Base-by-base conservation (phyloP, 2,797 vertebrate species). In the Halcyon chelicuti region DNA sequence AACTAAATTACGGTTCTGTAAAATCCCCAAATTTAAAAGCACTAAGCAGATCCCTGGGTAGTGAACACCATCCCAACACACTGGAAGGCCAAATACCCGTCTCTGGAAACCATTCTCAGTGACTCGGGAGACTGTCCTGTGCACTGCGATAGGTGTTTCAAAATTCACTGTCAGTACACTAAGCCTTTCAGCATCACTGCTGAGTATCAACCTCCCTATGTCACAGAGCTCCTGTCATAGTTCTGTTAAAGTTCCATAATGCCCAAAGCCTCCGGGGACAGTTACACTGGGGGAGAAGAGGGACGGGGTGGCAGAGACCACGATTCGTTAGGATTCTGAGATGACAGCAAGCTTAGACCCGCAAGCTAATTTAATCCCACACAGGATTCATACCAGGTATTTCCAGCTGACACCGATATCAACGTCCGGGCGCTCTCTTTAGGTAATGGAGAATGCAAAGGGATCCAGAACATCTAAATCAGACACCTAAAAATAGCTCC, bases 391-490 rank as follows among this genome's bases (percentile, higher is more conserved):
- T 4, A 37, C 14, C 0, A 10, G 16, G n/a, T 57, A 8, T 46
- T 75, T 66, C 94, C 51, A 44, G 35, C 51, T 47, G 82, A 95
- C 61, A 91, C 60, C 0, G 1, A 2, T 62, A 81, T 40, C 89
- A 73, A 5, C 0, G 2, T 14, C 73, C 28, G 4, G 39, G 15
- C 77, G 86, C 54, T 51, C 81, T 14, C 31, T 2, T 66, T 42
- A 89, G 80, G 71, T 94, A 94, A 86, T 62, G 80, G 63, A 91
- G 92, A 94, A 82, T 22, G 92, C 81, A 90, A 86, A 92, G 81
- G 72, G 77, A 93, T 85, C 71, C 90, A 94, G 70, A 91, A 52
- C 71, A 87, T 40, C 89, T 55, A 52, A 58, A 79, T 26, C 14
- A 88, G 72, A 54, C 14, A 31, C 29, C 88, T 94, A 92, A 88